Base-by-base conservation (phyloP, 1,140 invertebrate genomes). In the Archegozetes longisetosus region DNA sequence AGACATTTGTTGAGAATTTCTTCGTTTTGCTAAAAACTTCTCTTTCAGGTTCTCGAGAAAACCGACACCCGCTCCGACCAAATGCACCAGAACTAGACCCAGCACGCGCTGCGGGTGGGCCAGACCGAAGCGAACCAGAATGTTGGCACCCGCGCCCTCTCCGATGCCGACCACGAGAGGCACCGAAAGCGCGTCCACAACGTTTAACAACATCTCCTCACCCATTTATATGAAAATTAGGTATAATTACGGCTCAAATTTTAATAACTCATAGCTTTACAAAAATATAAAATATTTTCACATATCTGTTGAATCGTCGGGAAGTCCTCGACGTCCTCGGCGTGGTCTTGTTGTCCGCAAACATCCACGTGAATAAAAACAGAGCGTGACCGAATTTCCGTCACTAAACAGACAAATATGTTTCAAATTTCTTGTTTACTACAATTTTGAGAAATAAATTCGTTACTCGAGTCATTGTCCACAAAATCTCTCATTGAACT, bases 311-410 rank as follows among this genome's bases (percentile, higher is more conserved):
- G 85, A 67, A 91, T 80, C 26, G 81, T 81, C 3, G 88, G 88
- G 73, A 88, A 92, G 68, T 82, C 78, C 17, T 78, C 67, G 54
- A 85, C 74, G 65, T 82, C 78, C 14, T 77, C 73, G 20, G 83
- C 82, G 66, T 84, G 82, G 69, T 89, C 84, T 64, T 86, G 85
- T 70, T 92, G 88, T 1, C 88, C 88, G 1, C 88, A 87, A 17
- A 90, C 79, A 72, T 90, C 87, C 9, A 92, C 79, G 70, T 92
- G 85, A 61, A 92, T 84, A 74, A 89, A 91, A 67, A 88, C 82
- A 48, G 85, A 87, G 32, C 87, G 76, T 47, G 86, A 80, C 68
- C 84, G 85, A 56, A 91, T 87, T 73, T 88, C 84, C 48, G 74
- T 73, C 87, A 91, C 57, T 58, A 26, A 12, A 9, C 51, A 52